Evolutionary conservation across 2,113 vertebrate species (phyloP).

Genomic region (Bubo scandiacus): DNA sequence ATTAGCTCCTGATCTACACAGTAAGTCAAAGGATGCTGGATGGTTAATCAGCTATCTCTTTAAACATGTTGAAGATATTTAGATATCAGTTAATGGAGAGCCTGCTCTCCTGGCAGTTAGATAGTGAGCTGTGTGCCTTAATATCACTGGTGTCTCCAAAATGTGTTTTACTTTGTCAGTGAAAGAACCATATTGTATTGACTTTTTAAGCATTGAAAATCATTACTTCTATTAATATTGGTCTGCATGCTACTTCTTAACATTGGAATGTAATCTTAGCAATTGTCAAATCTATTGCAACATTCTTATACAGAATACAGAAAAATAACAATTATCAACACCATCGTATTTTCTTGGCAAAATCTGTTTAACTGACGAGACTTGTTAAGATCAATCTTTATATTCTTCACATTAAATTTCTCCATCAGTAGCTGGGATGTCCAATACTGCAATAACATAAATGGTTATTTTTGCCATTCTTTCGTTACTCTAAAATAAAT

Average conservation of each 20-base stretch:
- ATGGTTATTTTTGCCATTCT: background rate
- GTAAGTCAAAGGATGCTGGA: background rate
- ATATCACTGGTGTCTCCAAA: background rate
- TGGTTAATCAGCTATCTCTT: background rate
- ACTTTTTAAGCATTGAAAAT: background rate
- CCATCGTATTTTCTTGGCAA: background rate
- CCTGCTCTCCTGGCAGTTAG: background rate
- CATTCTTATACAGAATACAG: background rate
- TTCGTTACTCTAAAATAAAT: background rate
- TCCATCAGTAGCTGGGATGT: background rate
- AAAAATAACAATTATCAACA: background rate
- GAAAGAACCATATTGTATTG: background rate
- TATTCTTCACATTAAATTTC: background rate
- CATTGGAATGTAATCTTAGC: background rate
- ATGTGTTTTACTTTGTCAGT: background rate
- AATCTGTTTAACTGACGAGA: background rate
- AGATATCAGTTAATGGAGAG: background rate
- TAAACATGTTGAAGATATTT: background rate
- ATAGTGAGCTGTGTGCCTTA: background rate
- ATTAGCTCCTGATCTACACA: background rate
- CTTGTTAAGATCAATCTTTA: background rate
- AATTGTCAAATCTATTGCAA: background rate
- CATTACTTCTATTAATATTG: background rate
- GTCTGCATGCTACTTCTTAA: background rate
- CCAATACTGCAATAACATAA: background rate